Base-by-base conservation (phyloP, 2,888 invertebrate species). In the Thelaira solivaga region DNA sequence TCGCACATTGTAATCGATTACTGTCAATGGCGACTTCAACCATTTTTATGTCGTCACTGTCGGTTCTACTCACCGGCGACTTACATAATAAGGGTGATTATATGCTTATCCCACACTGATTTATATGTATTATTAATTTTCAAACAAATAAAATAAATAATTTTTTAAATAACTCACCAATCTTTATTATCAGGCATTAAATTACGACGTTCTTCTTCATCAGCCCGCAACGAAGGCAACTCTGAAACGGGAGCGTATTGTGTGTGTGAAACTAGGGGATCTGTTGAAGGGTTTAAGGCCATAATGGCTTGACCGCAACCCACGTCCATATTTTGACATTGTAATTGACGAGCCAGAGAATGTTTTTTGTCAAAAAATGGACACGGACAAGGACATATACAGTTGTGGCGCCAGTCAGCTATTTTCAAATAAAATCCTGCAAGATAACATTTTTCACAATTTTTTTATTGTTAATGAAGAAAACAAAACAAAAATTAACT, bases 221-320 rank as follows among this genome's bases (percentile, higher is more conserved):
- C 94, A 89, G 90, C 93, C 64, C 92, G 91, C 59, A 80, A 76
- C 41, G 78, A 80, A 49, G 94, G 93, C 82, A 94, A 92, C 88
- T 94, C 94, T 36, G 93, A 91, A 16, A 94, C 93, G 0, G 94
- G 93, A 51, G 93, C 94, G 89, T 94, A 94, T 89, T 94, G 94
- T 31, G 93, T 93, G 75, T 90, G 89, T 0, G 93, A 92, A 57
- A 94, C 94, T 82, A 94, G 90, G 31, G 94, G 92, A 90, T 94
- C 94, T 34, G 94, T 94, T 51, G 94, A 94, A 57, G 94, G 94
- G 89, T 94, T 94, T 65, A 93, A 90, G 1, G 93, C 93, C 45
- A 93, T 90, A 31, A 92, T 90, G 59, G 91, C 91, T 1, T 85
- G 85, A 77, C 91, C 90, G 41, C 90, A 88, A 8, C 89, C 89